These are phyloP conservation scores for Rhimphoctona megacephalus DNA, from an alignment of 2,888 invertebrate species.

Conservation along the genomic window DNA sequence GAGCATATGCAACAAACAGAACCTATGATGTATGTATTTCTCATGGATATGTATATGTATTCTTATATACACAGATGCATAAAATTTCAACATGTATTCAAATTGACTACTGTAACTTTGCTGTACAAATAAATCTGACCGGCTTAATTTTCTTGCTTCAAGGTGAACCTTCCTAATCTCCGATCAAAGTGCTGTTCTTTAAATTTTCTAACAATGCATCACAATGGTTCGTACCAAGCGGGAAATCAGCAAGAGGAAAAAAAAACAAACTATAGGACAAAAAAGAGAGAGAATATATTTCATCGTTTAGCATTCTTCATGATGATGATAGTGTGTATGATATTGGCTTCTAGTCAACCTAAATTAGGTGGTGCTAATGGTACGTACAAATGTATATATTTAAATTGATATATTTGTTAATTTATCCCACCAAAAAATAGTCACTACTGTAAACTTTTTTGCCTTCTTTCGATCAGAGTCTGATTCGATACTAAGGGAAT, in stretches of 20 bases:
- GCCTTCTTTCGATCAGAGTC: neutral
- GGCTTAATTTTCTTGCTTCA: constrained; percentile 31
- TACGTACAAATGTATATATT: constrained; percentile 45
- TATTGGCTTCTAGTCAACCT: constrained; percentile 80
- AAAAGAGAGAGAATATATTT: constrained; percentile 65
- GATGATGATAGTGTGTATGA: constrained; percentile 80
- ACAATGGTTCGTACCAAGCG: constrained; percentile 7
- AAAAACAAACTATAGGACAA: constrained; percentile 29
- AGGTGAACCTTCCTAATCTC: constrained; percentile 39
- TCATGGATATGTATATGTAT: neutral
- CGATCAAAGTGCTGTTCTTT: neutral
- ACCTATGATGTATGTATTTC: constrained; percentile 47
- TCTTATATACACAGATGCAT: neutral
- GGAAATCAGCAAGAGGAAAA: constrained; percentile 35
- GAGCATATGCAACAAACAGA: neutral
- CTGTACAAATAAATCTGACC: neutral
- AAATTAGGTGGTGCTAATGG: constrained; percentile 80
- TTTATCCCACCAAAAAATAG: neutral
- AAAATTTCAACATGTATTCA: neutral
- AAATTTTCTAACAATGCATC: neutral
- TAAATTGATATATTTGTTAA: neutral
- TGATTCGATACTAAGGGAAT: neutral
- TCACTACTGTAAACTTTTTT: neutral
- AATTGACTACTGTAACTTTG: neutral
- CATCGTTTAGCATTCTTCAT: constrained; percentile 80